These are phyloP conservation scores for Grantiella picta DNA, from an alignment of 2,113 vertebrate species.

Conservation along the genomic window DNA sequence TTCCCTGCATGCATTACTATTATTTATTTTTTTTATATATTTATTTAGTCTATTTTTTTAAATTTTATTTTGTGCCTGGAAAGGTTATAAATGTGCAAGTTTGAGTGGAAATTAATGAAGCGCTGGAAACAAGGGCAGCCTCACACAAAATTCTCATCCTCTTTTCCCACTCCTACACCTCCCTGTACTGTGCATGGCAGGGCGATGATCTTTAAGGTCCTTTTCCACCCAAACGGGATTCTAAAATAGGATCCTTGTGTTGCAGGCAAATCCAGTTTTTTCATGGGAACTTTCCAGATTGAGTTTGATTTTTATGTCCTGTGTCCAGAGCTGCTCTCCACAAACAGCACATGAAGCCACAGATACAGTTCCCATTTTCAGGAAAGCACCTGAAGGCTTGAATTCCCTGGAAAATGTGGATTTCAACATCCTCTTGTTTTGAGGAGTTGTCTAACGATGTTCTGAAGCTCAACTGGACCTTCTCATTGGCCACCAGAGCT, in stretches of 20 bases:
- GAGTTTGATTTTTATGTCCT: neutral
- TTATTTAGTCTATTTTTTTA: neutral
- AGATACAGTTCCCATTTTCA: neutral
- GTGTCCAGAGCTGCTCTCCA: neutral
- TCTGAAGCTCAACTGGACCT: neutral
- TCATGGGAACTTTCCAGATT: neutral
- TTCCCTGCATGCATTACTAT: neutral
- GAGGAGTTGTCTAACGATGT: neutral
- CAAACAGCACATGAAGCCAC: rapidly evolving
- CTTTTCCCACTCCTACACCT: neutral
- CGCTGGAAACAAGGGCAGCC: neutral
- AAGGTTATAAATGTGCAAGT: slow-evolving; percentile 26
- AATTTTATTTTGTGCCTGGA: neutral
- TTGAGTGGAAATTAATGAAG: neutral
- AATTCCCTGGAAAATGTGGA: neutral
- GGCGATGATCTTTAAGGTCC: neutral
- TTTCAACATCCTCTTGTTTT: neutral
- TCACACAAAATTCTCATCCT: neutral
- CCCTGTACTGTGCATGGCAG: neutral
- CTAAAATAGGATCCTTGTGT: neutral
- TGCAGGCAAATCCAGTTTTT: neutral
- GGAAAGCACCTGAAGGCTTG: neutral
- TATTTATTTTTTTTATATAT: neutral
- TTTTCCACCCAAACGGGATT: neutral
- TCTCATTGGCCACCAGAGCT: neutral